Conservation (phyloP, 1,140 invertebrate genomes). For the Oreohelix idahoensis region DNA sequence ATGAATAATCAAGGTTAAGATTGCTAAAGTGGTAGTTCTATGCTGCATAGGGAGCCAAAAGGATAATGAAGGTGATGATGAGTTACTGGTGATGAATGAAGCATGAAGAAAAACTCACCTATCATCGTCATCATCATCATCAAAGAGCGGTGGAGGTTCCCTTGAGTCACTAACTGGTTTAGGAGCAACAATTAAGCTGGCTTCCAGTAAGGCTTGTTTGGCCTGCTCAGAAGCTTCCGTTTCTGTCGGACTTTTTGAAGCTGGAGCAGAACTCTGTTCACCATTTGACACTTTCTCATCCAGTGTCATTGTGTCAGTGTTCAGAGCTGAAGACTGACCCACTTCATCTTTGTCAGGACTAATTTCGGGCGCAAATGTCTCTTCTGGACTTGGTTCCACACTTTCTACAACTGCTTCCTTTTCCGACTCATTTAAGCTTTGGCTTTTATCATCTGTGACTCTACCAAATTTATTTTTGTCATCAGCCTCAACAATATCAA, state of each 20-base stretch:
- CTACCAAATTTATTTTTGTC: conserved; percentile 35
- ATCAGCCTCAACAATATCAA: conserved; percentile 38
- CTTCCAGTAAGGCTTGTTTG: not conserved
- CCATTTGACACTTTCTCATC: not conserved
- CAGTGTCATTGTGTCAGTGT: not conserved
- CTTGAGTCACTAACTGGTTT: conserved; percentile 34
- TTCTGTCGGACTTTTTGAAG: not conserved
- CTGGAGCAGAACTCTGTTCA: not conserved
- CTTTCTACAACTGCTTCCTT: conserved; percentile 25
- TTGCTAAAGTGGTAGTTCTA: too few species aligned
- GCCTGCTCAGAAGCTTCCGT: not conserved
- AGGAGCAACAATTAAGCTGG: not conserved
- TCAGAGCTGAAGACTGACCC: not conserved
- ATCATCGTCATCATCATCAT: conserved; percentile 54
- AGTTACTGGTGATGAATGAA: not conserved
- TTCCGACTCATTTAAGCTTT: conserved; percentile 28
- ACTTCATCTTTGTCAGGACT: not conserved
- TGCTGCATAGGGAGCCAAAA: too few species aligned
- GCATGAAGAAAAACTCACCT: conserved; percentile 30
- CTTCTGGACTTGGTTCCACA: not conserved
- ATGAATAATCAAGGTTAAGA: too few species aligned
- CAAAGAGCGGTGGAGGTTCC: conserved; percentile 59
- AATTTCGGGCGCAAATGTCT: not conserved
- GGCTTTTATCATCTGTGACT: conserved; percentile 37
- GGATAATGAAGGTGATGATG: not conserved